Base-by-base conservation (phyloP, 2,797 vertebrate species). In the Sternotherus odoratus region DNA sequence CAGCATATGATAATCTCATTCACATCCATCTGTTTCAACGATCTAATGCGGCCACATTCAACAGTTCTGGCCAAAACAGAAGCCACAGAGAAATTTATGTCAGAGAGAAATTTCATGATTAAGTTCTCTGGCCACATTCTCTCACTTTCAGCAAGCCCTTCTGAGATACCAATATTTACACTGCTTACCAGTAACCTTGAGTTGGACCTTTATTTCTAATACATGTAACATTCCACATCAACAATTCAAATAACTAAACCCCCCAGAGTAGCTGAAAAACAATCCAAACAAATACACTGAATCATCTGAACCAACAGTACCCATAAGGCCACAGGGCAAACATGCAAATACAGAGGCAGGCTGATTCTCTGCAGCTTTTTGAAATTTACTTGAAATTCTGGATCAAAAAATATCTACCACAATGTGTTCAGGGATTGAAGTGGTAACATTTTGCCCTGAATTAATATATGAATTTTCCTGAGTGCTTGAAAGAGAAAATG, bases 301-400 rank as follows among this genome's bases (percentile, higher is more conserved):
- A 79, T 94, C 56, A 69, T 72, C 50, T 89, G 3, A 48, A 89
- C 78, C 78, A 91, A 51, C 17, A 66, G n/a, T 82, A 90, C 11
- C 60, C 77, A 87, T 72, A 93, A 90, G 3, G 12, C 46, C 78
- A 82, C 57, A 1, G 6, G 43, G 33, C 60, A 93, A 94, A 93
- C 46, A 93, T 79, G 36, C 28, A 93, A 95, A 86, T 54, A 86
- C 9, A 91, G 74, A 53, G 51, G 66, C 26, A 85, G 83, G 53
- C 49, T 85, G 74, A 94, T 93, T 94, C 81, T 89, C 81, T 87
- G 6, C 12, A 75, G 23, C 4, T 90, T 92, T 95, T 91, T 86
- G 24, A 95, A 93, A 89, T 90, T 86, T 85, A 69, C 26, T 94
- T 93, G 80, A 81, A 79, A 89, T 87, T 95, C 87, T 39, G 75